These are phyloP conservation scores for Piprites chloris DNA, from an alignment of 2,113 vertebrate genomes.

Conservation along the genomic window DNA sequence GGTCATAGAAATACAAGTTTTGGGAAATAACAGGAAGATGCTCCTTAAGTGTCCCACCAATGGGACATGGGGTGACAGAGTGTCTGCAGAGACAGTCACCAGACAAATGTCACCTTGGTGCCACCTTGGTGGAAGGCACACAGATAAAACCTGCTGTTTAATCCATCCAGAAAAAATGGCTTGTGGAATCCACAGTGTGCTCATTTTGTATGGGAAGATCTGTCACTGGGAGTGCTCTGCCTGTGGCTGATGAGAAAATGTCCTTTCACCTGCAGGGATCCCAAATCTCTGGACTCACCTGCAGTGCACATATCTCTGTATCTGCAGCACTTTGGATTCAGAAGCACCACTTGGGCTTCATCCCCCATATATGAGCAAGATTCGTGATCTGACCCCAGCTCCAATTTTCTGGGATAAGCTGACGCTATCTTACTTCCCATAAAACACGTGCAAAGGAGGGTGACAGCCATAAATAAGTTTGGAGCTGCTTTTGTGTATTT, in stretches of 20 bases:
- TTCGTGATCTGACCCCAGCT: fast-evolving
- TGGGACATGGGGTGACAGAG: fast-evolving
- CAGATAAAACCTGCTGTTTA: neutral
- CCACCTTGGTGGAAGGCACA: neutral
- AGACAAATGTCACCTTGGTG: neutral
- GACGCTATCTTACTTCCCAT: neutral
- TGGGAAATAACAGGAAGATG: neutral
- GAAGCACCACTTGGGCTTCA: neutral
- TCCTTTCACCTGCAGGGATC: neutral
- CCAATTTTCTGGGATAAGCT: neutral
- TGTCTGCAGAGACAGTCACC: neutral
- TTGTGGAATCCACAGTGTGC: fast-evolving
- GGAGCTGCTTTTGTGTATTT: neutral
- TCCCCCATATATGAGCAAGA: neutral
- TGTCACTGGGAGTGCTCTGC: fast-evolving
- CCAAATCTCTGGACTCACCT: neutral
- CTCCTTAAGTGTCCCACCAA: neutral
- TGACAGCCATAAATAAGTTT: neutral
- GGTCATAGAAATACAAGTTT: fast-evolving
- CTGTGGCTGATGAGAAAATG: neutral
- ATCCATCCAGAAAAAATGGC: neutral
- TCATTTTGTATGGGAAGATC: fast-evolving
- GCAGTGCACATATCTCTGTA: fast-evolving
- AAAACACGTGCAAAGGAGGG: neutral
- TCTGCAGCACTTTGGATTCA: neutral